A percentile compares a stretch with the other conserved stretches of the same genome.
Conservation (phyloP, 37 sponge, comb jelly and placozoan genomes). For the Chondrosia reniformis region DNA sequence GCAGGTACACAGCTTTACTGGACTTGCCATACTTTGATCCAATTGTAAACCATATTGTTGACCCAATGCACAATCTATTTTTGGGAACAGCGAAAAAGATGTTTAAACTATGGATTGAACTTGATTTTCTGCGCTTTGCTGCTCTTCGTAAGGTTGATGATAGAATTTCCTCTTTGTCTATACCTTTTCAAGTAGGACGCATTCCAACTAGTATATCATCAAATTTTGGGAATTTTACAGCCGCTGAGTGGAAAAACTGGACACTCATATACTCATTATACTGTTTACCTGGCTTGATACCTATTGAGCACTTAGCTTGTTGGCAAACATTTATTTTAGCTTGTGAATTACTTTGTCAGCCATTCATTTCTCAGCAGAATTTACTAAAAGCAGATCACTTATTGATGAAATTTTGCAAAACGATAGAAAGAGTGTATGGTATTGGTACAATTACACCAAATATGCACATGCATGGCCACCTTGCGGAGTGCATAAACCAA, state of each 20-base stretch:
- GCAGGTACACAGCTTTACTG: neutral
- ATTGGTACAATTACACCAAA: neutral
- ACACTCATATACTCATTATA: neutral
- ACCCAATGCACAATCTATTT: conserved; percentile 10
- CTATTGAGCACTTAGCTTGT: conserved; percentile 2
- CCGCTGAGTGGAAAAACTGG: conserved; percentile 11
- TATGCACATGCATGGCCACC: conserved; percentile 25
- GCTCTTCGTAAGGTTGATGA: neutral
- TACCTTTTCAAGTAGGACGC: neutral
- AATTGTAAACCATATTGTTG: neutral
- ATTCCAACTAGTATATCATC: neutral
- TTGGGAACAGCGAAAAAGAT: conserved; percentile 3
- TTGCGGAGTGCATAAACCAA: neutral
- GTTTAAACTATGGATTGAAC: conserved; percentile 1
- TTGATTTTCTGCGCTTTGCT: neutral
- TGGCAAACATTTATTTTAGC: conserved; percentile 18
- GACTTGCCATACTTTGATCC: neutral
- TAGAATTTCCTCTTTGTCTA: neutral
- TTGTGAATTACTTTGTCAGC: neutral
- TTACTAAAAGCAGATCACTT: neutral
- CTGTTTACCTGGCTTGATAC: neutral
- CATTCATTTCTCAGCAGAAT: neutral
- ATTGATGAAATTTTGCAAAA: neutral
- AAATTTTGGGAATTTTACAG: conserved; percentile 1
- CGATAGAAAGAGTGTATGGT: neutral